Evolutionary conservation across 2,888 invertebrate species (phyloP), one percentile per base, ranked within the genome.

Genomic region (Meta bourneti): DNA sequence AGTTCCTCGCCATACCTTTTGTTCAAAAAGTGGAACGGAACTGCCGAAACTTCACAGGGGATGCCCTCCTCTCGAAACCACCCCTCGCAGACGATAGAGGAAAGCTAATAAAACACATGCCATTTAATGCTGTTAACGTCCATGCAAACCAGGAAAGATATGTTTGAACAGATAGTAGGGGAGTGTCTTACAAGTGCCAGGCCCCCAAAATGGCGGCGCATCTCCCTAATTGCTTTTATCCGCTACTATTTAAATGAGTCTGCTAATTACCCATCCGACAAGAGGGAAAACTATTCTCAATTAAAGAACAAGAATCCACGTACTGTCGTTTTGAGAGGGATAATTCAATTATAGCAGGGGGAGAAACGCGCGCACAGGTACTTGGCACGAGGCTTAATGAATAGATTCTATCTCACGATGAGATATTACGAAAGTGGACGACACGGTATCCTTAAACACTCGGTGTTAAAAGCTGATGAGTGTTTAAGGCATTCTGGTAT

Each of bases 211-310:
- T 34, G 9, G 72, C 34, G 34, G 4, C 4, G 34, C 34, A 34
- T 34, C 16, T 61, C 61, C 16, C 77, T 77, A 77, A 77, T 77
- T 77, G 77, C 77, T 19, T 72, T 72, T 72, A 34, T 34, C 49
- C 77, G n/a, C 13, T 49, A n/a, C 77, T 49, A 77, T 77, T 77
- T 49, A 13, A 77, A n/a, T 49, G 77, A 51, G 51, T n/a, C 51
- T 49, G 77, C n/a, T 77, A 77, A 77, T 77, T 77, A 77, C 49
- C 13, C n/a, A 61, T 34, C 61, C 61, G 61, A 61, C 61, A 61
- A 4, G 61, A 7, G 20, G 20, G 72, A 72, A 11, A 8, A 19
- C 20, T 72, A 72, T 16, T 9, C 48, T 49, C 77, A 51, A 77
- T 75, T 75, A 75, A 75, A 75, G 61, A 75, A 75, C 49, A 75